Conservation (phyloP, 2,888 invertebrate species). For the Melieria picta region DNA sequence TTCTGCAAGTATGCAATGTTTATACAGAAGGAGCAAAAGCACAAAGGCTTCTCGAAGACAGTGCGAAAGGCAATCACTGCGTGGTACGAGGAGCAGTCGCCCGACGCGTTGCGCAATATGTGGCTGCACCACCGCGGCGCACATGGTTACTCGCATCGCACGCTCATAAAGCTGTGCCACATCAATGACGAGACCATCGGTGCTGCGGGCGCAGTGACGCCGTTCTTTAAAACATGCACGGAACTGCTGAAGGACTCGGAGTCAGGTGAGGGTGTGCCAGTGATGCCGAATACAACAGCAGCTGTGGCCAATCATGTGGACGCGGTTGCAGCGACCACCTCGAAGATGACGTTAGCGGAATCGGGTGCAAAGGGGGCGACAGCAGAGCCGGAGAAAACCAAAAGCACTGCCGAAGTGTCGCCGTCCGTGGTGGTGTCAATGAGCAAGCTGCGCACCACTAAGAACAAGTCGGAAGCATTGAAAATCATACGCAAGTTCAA, state of each 20-base stretch:
- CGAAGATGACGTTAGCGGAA: slow-evolving; percentile 1
- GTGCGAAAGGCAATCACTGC: slow-evolving; percentile 55
- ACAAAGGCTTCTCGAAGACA: slow-evolving; percentile 54
- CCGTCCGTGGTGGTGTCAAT: slow-evolving; percentile 44
- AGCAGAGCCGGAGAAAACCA: slow-evolving; percentile 2
- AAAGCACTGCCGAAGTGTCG: slow-evolving; percentile 17
- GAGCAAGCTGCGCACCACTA: slow-evolving; percentile 50
- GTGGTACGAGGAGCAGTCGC: slow-evolving; percentile 55
- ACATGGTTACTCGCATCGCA: slow-evolving; percentile 51
- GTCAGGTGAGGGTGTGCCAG: background rate
- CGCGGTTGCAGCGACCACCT: background rate
- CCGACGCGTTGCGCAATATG: slow-evolving; percentile 49
- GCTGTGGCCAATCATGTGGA: slow-evolving; percentile 15
- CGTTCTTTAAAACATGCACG: slow-evolving; percentile 48
- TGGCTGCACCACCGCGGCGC: slow-evolving; percentile 51
- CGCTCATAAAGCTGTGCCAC: slow-evolving; percentile 55
- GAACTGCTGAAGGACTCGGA: slow-evolving; percentile 40
- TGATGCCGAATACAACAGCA: background rate
- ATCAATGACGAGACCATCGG: slow-evolving; percentile 46
- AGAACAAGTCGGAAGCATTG: slow-evolving; percentile 44
- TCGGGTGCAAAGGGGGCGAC: background rate
- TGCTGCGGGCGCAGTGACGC: slow-evolving; percentile 33
- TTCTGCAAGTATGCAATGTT: slow-evolving; percentile 53
- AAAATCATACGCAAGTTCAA: slow-evolving; percentile 48
- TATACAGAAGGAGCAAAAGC: slow-evolving; percentile 48